These are phyloP conservation scores for Aphaenogaster ashmeadi DNA, from an alignment of 1,140 invertebrate species.

Conservation along the genomic window DNA sequence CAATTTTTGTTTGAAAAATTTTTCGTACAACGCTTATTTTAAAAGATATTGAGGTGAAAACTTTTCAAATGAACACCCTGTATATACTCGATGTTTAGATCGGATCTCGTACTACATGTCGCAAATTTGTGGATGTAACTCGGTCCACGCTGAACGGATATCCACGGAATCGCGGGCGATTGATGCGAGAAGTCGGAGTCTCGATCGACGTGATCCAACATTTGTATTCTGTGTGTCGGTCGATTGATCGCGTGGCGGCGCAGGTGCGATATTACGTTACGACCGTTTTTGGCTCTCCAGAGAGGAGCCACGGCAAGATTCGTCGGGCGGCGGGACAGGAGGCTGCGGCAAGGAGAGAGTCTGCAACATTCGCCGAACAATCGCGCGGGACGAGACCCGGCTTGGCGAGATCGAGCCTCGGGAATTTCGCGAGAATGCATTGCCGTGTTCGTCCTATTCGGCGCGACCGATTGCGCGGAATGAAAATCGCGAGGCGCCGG, in stretches of 20 bases:
- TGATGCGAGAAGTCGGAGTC: not conserved
- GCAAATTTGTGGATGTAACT: not conserved
- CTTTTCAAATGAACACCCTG: too few relatives aligned
- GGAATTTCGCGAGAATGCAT: slow-evolving; percentile 65
- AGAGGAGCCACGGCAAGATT: slow-evolving; percentile 49
- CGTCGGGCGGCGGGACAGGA: not conserved
- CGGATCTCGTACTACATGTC: not conserved
- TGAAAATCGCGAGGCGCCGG: slow-evolving; percentile 16
- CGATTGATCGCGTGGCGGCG: slow-evolving; percentile 56
- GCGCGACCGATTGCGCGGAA: slow-evolving; percentile 7
- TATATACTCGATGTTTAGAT: not conserved
- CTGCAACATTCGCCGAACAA: slow-evolving; percentile 51
- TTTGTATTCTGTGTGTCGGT: slow-evolving; percentile 51
- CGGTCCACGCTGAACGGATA: not conserved
- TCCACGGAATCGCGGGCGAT: not conserved
- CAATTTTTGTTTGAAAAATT: too few relatives aligned
- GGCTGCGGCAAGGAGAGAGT: not conserved
- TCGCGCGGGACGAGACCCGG: slow-evolving; percentile 58
- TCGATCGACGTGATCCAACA: not conserved
- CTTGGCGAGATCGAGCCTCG: slow-evolving; percentile 57
- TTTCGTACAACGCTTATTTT: too few relatives aligned
- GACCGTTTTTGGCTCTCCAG: slow-evolving; percentile 34
- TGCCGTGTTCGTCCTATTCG: slow-evolving; percentile 48
- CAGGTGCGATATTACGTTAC: slow-evolving; percentile 14
- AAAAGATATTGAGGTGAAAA: too few relatives aligned